phyloP scores from a whole-genome alignment of 2,888 invertebrate genomes.

The Epinotia ramella region DNA sequence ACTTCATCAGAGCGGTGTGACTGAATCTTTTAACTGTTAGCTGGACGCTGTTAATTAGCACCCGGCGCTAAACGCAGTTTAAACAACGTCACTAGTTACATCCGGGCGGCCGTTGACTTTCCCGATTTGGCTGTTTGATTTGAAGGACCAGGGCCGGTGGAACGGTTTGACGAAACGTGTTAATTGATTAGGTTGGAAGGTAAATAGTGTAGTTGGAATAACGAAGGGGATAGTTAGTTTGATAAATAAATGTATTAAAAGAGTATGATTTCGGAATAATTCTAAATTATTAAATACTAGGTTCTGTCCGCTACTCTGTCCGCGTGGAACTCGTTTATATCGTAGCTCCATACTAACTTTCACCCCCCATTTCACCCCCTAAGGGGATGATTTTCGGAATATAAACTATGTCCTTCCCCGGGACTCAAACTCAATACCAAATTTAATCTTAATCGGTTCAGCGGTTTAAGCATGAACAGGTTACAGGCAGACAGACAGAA shows the following conservation, averaged over 20 bases:
- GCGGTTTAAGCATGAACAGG: too few relatives aligned
- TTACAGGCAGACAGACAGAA: too few relatives aligned
- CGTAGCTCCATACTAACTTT: too few relatives aligned
- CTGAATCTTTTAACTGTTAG: slow-evolving; percentile 39
- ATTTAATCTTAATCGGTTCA: too few relatives aligned
- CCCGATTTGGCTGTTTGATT: slow-evolving; percentile 47
- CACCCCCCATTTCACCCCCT: too few relatives aligned
- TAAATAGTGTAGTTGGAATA: background rate
- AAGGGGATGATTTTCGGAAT: too few relatives aligned
- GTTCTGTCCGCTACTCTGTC: too few relatives aligned
- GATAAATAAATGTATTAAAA: background rate
- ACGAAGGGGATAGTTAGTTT: background rate
- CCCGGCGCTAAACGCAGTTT: slow-evolving; percentile 47
- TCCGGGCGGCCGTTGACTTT: slow-evolving; percentile 50
- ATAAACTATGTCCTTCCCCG: too few relatives aligned
- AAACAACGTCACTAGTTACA: slow-evolving; percentile 57
- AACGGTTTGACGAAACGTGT: slow-evolving; percentile 13
- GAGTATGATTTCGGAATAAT: too few relatives aligned
- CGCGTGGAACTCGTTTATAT: too few relatives aligned
- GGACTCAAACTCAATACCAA: too few relatives aligned
- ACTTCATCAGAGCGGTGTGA: slow-evolving; percentile 21
- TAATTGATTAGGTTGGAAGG: slow-evolving; percentile 17
- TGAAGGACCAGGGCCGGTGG: slow-evolving; percentile 2
- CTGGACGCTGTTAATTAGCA: slow-evolving; percentile 36
- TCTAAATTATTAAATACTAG: too few relatives aligned